phyloP scores from a whole-genome alignment of 2,888 invertebrate species.

The Augiades crinisus region DNA sequence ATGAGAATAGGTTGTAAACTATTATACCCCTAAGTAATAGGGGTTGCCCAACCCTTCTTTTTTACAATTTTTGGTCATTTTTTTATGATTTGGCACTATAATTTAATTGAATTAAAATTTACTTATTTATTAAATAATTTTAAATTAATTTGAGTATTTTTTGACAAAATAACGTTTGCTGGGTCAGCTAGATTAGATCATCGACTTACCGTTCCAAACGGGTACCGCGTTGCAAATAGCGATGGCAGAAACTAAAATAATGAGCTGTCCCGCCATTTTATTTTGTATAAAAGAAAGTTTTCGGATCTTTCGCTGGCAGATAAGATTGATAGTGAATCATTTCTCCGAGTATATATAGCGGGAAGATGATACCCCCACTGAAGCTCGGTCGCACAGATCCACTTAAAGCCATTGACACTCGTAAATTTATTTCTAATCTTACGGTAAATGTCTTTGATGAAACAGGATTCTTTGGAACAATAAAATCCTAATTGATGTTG shows the following conservation, averaged over 20 bases:
- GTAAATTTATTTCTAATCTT: slow-evolving; percentile 58
- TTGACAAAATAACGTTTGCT: too few species aligned
- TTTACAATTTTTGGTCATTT: too few species aligned
- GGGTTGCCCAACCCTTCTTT: too few species aligned
- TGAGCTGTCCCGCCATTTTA: slow-evolving; percentile 58
- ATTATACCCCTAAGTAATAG: too few species aligned
- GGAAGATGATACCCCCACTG: slow-evolving; percentile 59
- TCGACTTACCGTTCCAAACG: slow-evolving; percentile 51
- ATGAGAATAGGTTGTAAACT: too few species aligned
- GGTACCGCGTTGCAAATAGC: slow-evolving; percentile 54
- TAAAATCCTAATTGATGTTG: slow-evolving; percentile 42
- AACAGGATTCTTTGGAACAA: slow-evolving; percentile 49
- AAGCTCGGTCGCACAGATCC: slow-evolving; percentile 53
- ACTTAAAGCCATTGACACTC: slow-evolving; percentile 62
- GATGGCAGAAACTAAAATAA: slow-evolving; percentile 49
- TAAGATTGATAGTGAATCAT: slow-evolving; percentile 62
- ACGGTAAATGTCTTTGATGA: slow-evolving; percentile 62
- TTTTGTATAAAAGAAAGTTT: slow-evolving; percentile 39
- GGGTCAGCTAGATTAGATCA: slow-evolving; percentile 12
- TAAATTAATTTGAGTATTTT: too few species aligned
- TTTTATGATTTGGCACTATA: too few species aligned
- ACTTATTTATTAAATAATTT: too few species aligned
- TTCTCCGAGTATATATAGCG: slow-evolving; percentile 69
- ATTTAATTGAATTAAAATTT: too few species aligned
- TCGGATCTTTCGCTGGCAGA: slow-evolving; percentile 54